phyloP scores from a whole-genome alignment of 2,797 vertebrate genomes.

The Cryptoblepharus egeriae region DNA sequence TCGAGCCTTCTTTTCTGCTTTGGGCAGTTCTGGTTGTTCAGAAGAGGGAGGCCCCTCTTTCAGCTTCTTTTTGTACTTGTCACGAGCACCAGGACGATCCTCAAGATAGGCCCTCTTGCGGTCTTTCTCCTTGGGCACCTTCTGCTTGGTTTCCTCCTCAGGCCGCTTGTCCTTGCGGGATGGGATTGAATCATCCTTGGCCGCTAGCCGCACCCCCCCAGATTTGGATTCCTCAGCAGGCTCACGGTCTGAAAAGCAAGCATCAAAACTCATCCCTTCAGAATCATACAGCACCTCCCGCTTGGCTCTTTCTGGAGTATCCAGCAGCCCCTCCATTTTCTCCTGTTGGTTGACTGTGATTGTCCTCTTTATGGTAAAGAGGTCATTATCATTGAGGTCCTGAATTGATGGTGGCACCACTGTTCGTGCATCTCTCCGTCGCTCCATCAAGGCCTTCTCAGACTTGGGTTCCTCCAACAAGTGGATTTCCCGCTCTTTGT shows the following conservation, averaged over 20 bases:
- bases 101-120: constrained; percentile 61
- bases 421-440: constrained; percentile 80
- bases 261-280: constrained; percentile 75
- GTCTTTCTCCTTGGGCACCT: constrained; percentile 65
- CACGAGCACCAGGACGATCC: constrained; percentile 6
- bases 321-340: constrained; percentile 65
- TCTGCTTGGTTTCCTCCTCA: constrained; percentile 36
- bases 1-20: constrained; percentile 55
- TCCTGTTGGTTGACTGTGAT: constrained; percentile 86
- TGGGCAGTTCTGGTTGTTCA: constrained; percentile 46
- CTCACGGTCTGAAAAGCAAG: constrained; percentile 61
- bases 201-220: not conserved
- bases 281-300: constrained; percentile 77
- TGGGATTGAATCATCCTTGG: constrained; percentile 14
- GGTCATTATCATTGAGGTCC: constrained; percentile 90
- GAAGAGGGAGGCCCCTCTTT: constrained; percentile 54
- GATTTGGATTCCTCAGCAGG: constrained; percentile 42
- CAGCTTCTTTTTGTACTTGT: constrained; percentile 59
- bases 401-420: constrained; percentile 94
- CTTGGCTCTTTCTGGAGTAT: constrained; percentile 81
- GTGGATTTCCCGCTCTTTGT: constrained; percentile 61
- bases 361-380: constrained; percentile 93
- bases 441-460: constrained; percentile 50
- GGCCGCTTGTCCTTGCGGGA: constrained; percentile 42
- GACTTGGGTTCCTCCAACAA: constrained; percentile 45